A percentile compares a stretch with the other conserved stretches of the same genome.
Conservation (phyloP, 2,113 vertebrate genomes). For the Ictalurus furcatus region DNA sequence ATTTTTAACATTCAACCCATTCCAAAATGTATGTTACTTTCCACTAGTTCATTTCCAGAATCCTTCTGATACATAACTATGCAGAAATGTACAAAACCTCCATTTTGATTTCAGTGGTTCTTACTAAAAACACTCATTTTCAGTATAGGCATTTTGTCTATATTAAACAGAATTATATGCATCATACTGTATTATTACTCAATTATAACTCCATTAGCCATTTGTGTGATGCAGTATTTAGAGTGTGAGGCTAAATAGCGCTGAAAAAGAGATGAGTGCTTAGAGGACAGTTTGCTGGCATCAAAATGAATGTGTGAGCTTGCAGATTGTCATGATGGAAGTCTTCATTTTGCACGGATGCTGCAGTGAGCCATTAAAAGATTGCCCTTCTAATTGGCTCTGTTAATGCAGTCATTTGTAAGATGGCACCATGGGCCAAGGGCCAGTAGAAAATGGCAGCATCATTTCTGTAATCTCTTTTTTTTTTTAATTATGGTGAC, state of each 20-base stretch:
- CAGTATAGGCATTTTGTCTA: constrained; percentile 43
- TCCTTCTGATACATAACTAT: constrained; percentile 30
- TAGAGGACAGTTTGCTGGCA: constrained; percentile 52
- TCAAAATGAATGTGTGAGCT: constrained; percentile 58
- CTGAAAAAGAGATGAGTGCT: constrained; percentile 51
- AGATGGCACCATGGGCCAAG: constrained; percentile 59
- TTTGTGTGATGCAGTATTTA: constrained; percentile 50
- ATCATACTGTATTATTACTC: constrained; percentile 47
- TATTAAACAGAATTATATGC: constrained; percentile 46
- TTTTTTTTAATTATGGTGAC: constrained; percentile 22
- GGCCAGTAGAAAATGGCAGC: constrained; percentile 59
- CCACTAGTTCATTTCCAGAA: not conserved
- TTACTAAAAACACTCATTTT: constrained; percentile 25
- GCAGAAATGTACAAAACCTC: constrained; percentile 39
- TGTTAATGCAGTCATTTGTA: constrained; percentile 66
- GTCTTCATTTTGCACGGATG: constrained; percentile 59
- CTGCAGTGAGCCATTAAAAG: constrained; percentile 60
- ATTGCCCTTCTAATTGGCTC: constrained; percentile 65
- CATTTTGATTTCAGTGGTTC: constrained; percentile 30
- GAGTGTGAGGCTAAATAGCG: constrained; percentile 42
- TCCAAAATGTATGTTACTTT: not conserved
- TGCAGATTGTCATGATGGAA: constrained; percentile 58
- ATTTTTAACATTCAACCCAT: not conserved
- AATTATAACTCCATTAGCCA: constrained; percentile 54
- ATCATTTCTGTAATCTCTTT: not conserved